A percentile compares a stretch with the other conserved stretches of the same genome.
Conservation (phyloP, 2,797 vertebrate species). For the Pteropus rufus region DNA sequence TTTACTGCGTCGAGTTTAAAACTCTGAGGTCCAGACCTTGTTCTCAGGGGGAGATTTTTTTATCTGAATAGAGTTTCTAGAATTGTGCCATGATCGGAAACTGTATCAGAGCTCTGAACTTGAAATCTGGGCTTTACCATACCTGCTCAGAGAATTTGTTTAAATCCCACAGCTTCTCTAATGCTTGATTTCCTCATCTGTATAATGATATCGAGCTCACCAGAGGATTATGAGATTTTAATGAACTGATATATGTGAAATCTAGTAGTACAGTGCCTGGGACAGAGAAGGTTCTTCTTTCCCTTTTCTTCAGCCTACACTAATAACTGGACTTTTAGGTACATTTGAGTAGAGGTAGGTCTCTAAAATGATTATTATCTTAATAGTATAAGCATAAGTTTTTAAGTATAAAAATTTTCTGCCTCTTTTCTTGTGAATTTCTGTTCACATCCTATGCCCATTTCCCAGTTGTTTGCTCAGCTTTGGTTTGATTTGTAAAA, state of each 20-base stretch:
- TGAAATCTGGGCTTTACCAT: neutral
- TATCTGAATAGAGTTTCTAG: neutral
- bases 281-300: neutral
- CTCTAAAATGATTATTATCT: neutral
- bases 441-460: neutral
- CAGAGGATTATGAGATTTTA: neutral
- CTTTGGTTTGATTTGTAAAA: slow-evolving; percentile 33
- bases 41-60: neutral
- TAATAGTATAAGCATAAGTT: neutral
- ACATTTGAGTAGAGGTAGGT: neutral
- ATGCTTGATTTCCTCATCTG: neutral
- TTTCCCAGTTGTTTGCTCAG: neutral
- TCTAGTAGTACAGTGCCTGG: neutral
- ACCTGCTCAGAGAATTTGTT: neutral
- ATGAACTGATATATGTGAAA: neutral
- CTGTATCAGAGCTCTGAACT: neutral
- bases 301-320: neutral
- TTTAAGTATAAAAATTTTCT: neutral
- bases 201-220: neutral
- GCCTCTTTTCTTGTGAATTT: neutral
- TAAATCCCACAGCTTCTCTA: neutral
- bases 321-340: neutral
- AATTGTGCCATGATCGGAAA: neutral
- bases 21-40: neutral
- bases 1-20: neutral